Evolutionary conservation across 2,888 invertebrate species (phyloP), one percentile per base, ranked within the genome.

Genomic region (Drosophila picticornis): DNA sequence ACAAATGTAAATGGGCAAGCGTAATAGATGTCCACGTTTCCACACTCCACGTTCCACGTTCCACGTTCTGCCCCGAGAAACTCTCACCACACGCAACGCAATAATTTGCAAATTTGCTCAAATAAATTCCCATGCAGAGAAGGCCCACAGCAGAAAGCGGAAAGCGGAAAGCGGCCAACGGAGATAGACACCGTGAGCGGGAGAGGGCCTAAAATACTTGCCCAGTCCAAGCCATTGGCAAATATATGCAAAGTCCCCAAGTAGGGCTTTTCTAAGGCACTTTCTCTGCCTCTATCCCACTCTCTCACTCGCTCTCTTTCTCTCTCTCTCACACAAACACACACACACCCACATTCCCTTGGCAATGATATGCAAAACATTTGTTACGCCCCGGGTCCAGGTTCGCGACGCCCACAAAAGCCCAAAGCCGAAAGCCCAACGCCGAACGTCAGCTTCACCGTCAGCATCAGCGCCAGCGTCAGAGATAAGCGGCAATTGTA

Each of bases 101-200:
- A 86, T 86, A 86, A 86, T 86, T 86, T 87, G 86, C 90, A 86
- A 89, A 86, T 89, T 86, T 86, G 90, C 83, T 89, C 85, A 86
- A 88, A 89, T 86, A 86, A 86, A 86, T 86, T 86, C 88, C 79
- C 88, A 83, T 81, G 90, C 81, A 75, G 88, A 74, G 78, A 19
- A 19, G 36, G 55, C 11, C 34, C 13, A 36, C 36, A 25, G 34
- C 53, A 34, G 36, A 55, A 55, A 36, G 36, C 36, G 46, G 36
- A 55, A 55, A 36, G 36, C 36, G 46, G 46, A 51, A 51, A 46
- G 46, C 46, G 46, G 51, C 19, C 19, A 36, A 56, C 25, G 2
- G 27, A 36, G 34, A 25, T 22, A 34, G 34, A 19, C 6, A 25
- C 10, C 16, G 32, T 5, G 34, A 22, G 32, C 2, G 32, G 6